A percentile compares a stretch with the other conserved stretches of the same genome.
phyloP scores from a whole-genome alignment of 2,888 invertebrate genomes.

The Napeogenes inachia region DNA sequence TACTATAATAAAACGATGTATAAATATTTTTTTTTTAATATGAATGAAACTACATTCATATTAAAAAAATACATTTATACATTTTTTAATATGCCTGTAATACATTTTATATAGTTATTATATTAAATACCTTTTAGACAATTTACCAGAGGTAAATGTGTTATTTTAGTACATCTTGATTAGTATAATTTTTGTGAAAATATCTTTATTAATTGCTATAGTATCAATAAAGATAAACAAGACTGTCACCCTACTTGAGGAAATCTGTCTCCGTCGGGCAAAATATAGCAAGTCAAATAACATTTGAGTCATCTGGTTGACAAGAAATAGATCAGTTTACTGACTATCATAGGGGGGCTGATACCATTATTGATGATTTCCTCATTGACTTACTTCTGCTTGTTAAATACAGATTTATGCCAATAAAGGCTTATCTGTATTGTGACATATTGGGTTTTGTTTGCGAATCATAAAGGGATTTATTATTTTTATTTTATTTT shows the following conservation, averaged over 20 bases:
- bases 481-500: too few relatives aligned
- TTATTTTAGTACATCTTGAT: too few relatives aligned
- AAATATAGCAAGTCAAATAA: slow-evolving; percentile 34
- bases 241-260: slow-evolving; percentile 21
- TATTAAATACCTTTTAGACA: too few relatives aligned
- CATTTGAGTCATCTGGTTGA: slow-evolving; percentile 21
- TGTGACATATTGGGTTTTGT: slow-evolving; percentile 1
- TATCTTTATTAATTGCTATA: neutral
- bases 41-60: too few relatives aligned
- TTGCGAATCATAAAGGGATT: neutral
- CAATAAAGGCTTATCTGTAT: slow-evolving; percentile 2
- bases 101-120: too few relatives aligned
- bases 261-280: slow-evolving; percentile 35
- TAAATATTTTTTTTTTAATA: too few relatives aligned
- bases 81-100: too few relatives aligned
- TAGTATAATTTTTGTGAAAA: too few relatives aligned
- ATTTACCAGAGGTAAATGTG: too few relatives aligned
- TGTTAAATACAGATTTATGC: slow-evolving; percentile 24
- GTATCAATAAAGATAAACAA: neutral
- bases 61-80: too few relatives aligned
- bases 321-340: slow-evolving; percentile 21
- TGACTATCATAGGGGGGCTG: slow-evolving; percentile 15
- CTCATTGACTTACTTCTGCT: slow-evolving; percentile 17
- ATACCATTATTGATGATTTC: slow-evolving; percentile 23
- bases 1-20: too few relatives aligned